A percentile compares a stretch with the other conserved stretches of the same genome.
These are phyloP conservation scores for Prolemur simus DNA, from an alignment of 2,113 vertebrate genomes.

Conservation along the genomic window DNA sequence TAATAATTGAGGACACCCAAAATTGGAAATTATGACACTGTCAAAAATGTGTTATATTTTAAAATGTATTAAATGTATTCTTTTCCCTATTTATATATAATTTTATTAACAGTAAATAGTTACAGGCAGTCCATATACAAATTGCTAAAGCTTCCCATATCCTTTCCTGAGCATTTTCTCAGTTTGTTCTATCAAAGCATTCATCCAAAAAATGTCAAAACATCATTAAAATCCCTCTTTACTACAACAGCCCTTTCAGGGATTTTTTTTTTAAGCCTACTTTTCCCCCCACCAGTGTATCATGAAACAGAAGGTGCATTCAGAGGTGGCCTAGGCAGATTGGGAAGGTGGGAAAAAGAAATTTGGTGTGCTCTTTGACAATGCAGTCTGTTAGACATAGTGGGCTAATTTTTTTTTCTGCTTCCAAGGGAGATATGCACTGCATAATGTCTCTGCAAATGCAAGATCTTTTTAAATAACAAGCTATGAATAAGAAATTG, in stretches of 20 bases:
- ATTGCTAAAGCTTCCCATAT: background rate
- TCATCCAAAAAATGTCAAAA: conserved; percentile 57
- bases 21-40: background rate
- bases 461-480: conserved; percentile 50
- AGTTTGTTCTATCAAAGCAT: conserved; percentile 37
- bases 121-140: background rate
- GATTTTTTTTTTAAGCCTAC: background rate
- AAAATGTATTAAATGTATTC: background rate
- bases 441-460: conserved; percentile 1
- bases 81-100: background rate
- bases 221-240: conserved; percentile 52
- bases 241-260: background rate
- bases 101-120: conserved; percentile 17
- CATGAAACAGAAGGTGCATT: background rate
- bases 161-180: conserved; percentile 42
- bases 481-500: conserved; percentile 46
- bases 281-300: background rate
- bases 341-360: background rate
- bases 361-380: background rate
- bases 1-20: background rate
- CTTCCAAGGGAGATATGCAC: background rate
- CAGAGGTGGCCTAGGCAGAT: background rate
- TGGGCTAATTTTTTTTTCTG: background rate
- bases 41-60: background rate
- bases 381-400: background rate